Percentiles rank a stretch among this genome's conserved stretches.
These are phyloP conservation scores for Pseudopleuronectes americanus DNA, from an alignment of 2,797 vertebrate species.

Conservation along the genomic window DNA sequence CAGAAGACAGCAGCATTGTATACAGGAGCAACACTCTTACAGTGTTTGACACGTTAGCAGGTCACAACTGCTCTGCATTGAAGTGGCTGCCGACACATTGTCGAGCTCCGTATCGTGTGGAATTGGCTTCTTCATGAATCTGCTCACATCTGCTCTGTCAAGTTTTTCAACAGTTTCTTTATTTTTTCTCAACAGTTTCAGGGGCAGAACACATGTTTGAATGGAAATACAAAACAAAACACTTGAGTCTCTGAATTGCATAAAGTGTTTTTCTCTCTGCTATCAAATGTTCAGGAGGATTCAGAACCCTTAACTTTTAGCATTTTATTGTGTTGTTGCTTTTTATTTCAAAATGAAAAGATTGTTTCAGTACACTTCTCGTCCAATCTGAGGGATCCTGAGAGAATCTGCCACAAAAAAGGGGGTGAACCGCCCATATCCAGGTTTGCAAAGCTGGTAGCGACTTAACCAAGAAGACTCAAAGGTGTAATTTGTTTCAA, in stretches of 20 bases:
- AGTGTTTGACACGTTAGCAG: constrained; percentile 45
- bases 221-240: no score
- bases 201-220: no score
- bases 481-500: background rate
- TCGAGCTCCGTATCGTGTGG: constrained; percentile 17
- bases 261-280: no score
- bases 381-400: background rate
- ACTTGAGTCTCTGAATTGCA: no score
- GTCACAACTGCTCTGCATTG: constrained; percentile 24
- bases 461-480: background rate
- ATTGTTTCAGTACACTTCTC: background rate
- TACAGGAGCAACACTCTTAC: constrained; percentile 44
- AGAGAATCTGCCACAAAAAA: background rate
- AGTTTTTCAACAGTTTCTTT: background rate
- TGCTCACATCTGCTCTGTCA: background rate
- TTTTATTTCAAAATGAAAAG: no score
- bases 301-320: no score
- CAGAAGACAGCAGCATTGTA: constrained; percentile 44
- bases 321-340: no score
- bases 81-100: constrained; percentile 22
- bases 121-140: constrained; percentile 26
- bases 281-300: no score
- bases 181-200: background rate
- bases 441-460: background rate
- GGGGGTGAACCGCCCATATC: background rate